These are phyloP conservation scores for Ciconia nigra DNA, from an alignment of 2,797 vertebrate species.

Conservation along the genomic window DNA sequence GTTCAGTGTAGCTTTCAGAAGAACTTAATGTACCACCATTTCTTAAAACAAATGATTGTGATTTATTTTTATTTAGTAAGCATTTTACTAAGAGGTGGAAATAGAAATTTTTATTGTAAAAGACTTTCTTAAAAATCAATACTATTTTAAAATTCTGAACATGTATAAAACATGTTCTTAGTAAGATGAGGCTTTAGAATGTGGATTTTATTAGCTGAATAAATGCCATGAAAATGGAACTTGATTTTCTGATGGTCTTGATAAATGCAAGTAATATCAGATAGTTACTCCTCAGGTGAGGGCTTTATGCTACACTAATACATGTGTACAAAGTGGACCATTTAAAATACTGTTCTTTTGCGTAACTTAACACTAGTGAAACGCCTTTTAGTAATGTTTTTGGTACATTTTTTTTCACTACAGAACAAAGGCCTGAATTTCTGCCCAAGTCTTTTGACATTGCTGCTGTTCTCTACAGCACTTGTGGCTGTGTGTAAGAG, in stretches of 20 bases:
- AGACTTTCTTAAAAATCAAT: neutral
- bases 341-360: neutral
- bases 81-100: neutral
- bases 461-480: neutral
- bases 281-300: neutral
- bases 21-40: neutral
- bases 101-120: neutral
- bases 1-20: neutral
- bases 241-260: neutral
- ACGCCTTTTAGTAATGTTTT: neutral
- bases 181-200: neutral
- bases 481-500: neutral
- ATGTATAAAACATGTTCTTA: neutral
- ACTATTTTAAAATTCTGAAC: neutral
- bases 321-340: neutral
- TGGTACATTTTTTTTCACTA: neutral
- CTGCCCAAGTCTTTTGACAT: neutral
- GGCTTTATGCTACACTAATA: neutral
- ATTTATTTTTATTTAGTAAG: neutral
- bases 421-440: neutral
- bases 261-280: neutral
- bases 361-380: neutral
- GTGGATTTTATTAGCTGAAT: neutral
- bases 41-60: neutral
- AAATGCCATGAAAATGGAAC: neutral